Percentiles rank a stretch among this genome's conserved stretches.
Evolutionary conservation across 2,888 invertebrate species (phyloP).

Genomic region (Chrysolina haemoptera): DNA sequence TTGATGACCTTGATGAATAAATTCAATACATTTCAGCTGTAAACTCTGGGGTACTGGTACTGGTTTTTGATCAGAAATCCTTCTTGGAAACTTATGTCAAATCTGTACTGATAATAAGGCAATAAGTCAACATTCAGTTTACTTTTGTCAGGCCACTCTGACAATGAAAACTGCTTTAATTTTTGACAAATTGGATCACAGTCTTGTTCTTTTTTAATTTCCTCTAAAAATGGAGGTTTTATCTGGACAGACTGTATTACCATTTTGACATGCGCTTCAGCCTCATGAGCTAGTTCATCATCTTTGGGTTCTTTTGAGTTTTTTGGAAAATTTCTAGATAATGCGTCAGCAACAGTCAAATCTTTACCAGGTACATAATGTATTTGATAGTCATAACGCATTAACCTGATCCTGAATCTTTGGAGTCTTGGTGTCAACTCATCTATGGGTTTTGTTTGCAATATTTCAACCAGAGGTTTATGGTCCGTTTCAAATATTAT

Average conservation of each 20-base stretch:
- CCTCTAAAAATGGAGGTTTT: constrained; percentile 24
- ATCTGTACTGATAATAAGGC: constrained; percentile 25
- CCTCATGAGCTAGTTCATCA: neutral
- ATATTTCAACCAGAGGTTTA: constrained; percentile 48
- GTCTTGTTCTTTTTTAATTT: too few relatives aligned
- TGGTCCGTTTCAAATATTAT: constrained; percentile 51
- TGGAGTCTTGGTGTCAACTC: constrained; percentile 56
- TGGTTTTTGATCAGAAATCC: neutral
- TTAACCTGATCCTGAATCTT: constrained; percentile 43
- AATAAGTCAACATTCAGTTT: constrained; percentile 11
- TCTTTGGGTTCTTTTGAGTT: neutral
- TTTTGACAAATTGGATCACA: too few relatives aligned
- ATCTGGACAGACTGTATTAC: constrained; percentile 8
- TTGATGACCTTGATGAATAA: constrained; percentile 10
- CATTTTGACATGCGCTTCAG: constrained; percentile 10
- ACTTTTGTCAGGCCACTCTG: constrained; percentile 23
- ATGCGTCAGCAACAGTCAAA: constrained; percentile 46
- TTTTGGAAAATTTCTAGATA: constrained; percentile 41
- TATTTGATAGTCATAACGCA: constrained; percentile 46
- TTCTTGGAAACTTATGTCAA: constrained; percentile 21
- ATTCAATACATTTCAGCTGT: constrained; percentile 7
- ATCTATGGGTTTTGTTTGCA: constrained; percentile 59
- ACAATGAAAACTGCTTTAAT: neutral
- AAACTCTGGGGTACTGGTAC: constrained; percentile 18
- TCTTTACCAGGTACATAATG: constrained; percentile 52